Conservation (phyloP, 2,888 invertebrate genomes). For the Lasioglossum oenotherae region DNA sequence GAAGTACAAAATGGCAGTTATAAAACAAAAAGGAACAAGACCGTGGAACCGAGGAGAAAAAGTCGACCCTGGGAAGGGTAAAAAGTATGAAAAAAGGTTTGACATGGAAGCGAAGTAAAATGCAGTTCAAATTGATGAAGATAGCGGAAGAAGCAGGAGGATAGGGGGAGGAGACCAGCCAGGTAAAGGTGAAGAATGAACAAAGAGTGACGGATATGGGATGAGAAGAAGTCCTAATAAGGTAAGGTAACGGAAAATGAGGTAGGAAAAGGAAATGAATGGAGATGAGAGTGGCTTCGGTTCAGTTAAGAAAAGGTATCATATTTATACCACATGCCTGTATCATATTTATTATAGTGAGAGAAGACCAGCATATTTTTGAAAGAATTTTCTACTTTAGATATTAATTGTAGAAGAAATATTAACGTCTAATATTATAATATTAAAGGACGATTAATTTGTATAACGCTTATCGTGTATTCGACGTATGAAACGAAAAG, state of each 20-base stretch:
- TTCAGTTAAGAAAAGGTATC: not conserved
- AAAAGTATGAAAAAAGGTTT: constrained; percentile 5
- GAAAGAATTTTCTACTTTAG: not conserved
- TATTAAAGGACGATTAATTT: not conserved
- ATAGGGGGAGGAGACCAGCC: not conserved
- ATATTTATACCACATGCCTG: not conserved
- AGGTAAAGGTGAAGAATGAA: constrained; percentile 3
- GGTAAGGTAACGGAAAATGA: not conserved
- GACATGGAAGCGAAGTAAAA: constrained; percentile 1
- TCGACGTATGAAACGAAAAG: not conserved
- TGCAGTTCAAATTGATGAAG: constrained; percentile 13
- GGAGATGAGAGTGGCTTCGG: not conserved
- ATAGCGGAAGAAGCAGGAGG: not conserved
- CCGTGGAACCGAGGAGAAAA: not conserved
- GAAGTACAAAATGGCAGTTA: not conserved
- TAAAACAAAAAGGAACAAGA: not conserved
- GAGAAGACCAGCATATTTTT: not conserved
- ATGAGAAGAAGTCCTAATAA: constrained; percentile 1
- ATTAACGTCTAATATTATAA: not conserved
- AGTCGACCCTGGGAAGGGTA: not conserved
- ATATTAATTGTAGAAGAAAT: not conserved
- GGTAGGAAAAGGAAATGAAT: not conserved
- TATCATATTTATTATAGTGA: not conserved
- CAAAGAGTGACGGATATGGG: constrained; percentile 8
- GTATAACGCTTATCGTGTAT: not conserved